A percentile compares a stretch with the other conserved stretches of the same genome.
Evolutionary conservation across 2,797 vertebrate genomes (phyloP).

Genomic region (Botia kubotai): DNA sequence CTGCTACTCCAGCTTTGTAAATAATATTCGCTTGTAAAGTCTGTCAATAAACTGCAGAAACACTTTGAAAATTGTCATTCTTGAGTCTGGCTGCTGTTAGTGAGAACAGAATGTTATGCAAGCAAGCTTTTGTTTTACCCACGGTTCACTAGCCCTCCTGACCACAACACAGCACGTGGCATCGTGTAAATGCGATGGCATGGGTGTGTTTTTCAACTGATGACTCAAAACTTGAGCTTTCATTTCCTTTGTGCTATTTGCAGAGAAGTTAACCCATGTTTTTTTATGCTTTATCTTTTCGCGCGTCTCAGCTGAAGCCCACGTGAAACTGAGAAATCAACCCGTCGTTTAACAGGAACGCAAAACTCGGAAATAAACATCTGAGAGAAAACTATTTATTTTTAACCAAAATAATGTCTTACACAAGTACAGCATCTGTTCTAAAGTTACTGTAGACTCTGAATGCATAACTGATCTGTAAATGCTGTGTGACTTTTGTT

Average conservation of each 20-base stretch:
- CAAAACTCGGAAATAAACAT: not conserved
- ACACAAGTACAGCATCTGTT: not conserved
- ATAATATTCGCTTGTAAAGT: slow-evolving; percentile 38
- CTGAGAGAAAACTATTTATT: not conserved
- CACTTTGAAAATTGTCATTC: not conserved
- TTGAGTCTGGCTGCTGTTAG: too few species aligned
- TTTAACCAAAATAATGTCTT: not conserved
- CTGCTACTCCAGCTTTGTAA: slow-evolving; percentile 48
- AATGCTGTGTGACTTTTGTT: too few species aligned
- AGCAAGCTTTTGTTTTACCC: not conserved
- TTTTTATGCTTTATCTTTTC: not conserved
- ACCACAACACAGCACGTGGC: not conserved
- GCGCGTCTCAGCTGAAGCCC: not conserved
- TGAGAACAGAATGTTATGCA: slow-evolving; percentile 6
- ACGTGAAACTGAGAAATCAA: not conserved
- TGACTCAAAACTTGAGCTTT: not conserved
- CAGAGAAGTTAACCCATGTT: not conserved
- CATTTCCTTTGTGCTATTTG: slow-evolving; percentile 15
- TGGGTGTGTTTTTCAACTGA: not conserved
- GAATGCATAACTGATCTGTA: too few species aligned
- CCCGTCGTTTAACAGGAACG: not conserved
- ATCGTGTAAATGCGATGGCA: not conserved
- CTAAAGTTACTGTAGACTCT: not conserved
- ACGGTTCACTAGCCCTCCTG: not conserved
- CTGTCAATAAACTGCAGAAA: slow-evolving; percentile 55